A percentile compares a stretch with the other conserved stretches of the same genome.
Evolutionary conservation across 2,797 vertebrate species (phyloP).

Genomic region (Champsocephalus gunnari): DNA sequence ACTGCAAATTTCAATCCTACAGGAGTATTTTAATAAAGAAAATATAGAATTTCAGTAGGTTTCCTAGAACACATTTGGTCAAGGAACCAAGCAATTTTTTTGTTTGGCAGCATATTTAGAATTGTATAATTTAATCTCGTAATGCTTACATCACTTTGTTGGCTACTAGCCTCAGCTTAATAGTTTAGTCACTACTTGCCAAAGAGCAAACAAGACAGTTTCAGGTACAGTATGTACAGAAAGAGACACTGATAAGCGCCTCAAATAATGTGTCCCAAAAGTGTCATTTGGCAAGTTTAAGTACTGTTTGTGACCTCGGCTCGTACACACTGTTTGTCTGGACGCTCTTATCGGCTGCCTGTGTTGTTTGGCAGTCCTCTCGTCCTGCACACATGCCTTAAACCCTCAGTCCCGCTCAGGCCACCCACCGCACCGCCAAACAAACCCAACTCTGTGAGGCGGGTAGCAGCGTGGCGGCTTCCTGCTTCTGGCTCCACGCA

Average conservation of each 20-base stretch:
- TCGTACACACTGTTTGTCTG: constrained; percentile 17
- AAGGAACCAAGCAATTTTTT: no score
- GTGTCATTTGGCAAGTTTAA: constrained; percentile 1
- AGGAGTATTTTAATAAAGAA: no score
- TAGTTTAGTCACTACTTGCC: background rate
- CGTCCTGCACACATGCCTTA: constrained; percentile 26
- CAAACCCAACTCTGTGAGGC: constrained; percentile 62
- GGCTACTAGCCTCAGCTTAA: background rate
- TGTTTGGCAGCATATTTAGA: background rate
- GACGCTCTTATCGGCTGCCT: constrained; percentile 48
- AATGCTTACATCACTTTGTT: background rate
- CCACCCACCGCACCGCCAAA: constrained; percentile 69
- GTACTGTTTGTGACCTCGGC: background rate
- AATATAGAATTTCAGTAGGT: no score
- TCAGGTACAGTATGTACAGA: background rate
- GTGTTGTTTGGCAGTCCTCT: constrained; percentile 46
- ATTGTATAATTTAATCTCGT: background rate
- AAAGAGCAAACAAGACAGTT: background rate
- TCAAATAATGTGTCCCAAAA: background rate
- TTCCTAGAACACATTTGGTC: no score
- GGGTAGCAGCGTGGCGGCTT: constrained; percentile 46
- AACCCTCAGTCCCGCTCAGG: constrained; percentile 33
- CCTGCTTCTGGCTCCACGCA: constrained; percentile 34
- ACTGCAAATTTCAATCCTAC: no score
- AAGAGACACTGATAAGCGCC: background rate